These are phyloP conservation scores for Acanthisitta chloris DNA, from an alignment of 2,113 vertebrate genomes.

Conservation along the genomic window DNA sequence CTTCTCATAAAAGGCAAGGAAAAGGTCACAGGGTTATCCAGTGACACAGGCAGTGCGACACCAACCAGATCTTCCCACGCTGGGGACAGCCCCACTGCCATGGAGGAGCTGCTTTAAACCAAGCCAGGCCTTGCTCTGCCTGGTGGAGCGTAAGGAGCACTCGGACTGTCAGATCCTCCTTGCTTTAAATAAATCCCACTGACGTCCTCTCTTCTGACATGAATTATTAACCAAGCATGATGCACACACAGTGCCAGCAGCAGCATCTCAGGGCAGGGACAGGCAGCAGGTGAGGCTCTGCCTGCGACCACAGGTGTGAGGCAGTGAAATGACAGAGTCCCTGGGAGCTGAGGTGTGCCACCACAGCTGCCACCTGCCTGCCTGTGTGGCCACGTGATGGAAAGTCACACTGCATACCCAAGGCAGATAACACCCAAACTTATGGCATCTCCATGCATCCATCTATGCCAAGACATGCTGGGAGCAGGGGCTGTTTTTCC, in stretches of 20 bases:
- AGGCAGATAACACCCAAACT: not conserved
- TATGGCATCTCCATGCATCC: rapidly evolving
- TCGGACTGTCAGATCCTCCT: not conserved
- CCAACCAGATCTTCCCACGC: not conserved
- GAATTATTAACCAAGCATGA: not conserved
- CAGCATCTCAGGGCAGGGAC: not conserved
- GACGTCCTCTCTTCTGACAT: not conserved
- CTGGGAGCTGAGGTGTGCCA: not conserved
- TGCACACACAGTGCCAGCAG: not conserved
- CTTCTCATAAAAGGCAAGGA: not conserved
- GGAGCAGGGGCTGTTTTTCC: not conserved
- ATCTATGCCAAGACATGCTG: not conserved
- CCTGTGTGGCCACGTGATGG: rapidly evolving
- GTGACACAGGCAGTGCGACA: not conserved
- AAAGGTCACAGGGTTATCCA: not conserved
- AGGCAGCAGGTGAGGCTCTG: not conserved
- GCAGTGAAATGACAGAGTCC: not conserved
- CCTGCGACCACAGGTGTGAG: not conserved
- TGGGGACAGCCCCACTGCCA: rapidly evolving
- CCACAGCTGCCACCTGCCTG: not conserved
- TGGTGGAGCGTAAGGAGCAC: not conserved
- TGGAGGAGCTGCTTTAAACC: not conserved
- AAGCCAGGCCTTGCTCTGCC: not conserved
- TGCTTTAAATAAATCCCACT: not conserved
- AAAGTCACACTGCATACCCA: not conserved